phyloP scores from a whole-genome alignment of 2,797 vertebrate species.

The Coregonus sp. region DNA sequence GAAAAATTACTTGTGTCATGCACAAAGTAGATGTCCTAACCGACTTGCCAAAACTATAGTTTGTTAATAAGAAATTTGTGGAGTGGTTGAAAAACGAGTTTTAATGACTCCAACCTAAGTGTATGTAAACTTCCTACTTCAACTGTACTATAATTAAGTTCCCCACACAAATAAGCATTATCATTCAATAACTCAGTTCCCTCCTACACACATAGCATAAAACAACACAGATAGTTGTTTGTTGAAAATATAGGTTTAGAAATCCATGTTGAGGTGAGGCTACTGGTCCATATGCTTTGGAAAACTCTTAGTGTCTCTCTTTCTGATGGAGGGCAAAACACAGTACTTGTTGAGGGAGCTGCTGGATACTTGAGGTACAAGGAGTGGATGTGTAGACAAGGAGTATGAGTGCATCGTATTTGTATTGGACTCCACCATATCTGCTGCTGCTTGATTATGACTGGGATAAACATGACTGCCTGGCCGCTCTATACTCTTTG shows the following conservation, averaged over 20 bases:
- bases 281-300: neutral
- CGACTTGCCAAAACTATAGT: no score
- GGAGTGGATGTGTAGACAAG: neutral
- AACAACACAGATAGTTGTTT: neutral
- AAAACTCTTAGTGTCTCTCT: neutral
- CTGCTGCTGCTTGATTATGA: neutral
- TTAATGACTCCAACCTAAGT: no score
- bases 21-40: no score
- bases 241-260: neutral
- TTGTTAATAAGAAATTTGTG: no score
- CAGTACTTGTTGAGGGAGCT: slow-evolving; percentile 25
- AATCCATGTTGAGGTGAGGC: neutral
- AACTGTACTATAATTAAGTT: no score
- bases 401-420: neutral
- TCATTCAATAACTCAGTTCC: neutral
- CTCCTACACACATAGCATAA: neutral
- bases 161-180: neutral
- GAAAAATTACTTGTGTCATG: no score
- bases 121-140: no score
- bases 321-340: slow-evolving; percentile 28
- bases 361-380: neutral
- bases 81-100: no score
- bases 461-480: neutral
- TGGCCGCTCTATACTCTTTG: neutral
- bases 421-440: neutral